Evolutionary conservation across 2,797 vertebrate genomes (phyloP).

Genomic region (Odontamblyopus rebecca): DNA sequence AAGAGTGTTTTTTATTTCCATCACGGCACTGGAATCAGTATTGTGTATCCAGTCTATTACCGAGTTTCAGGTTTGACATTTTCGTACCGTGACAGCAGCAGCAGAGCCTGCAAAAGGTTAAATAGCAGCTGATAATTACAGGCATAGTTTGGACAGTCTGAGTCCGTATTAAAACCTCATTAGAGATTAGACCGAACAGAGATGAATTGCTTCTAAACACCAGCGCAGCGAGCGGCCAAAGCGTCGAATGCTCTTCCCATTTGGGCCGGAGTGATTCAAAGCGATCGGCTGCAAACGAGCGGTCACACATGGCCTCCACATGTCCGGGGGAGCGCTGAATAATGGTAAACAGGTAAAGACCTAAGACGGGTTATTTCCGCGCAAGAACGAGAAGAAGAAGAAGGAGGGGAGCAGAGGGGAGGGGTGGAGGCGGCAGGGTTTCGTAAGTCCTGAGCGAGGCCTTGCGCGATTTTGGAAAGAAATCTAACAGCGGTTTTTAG

Average conservation of each 20-base stretch:
- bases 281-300: constrained; percentile 28
- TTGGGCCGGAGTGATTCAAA: constrained; percentile 33
- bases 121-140: too few species aligned
- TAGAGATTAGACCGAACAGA: not conserved
- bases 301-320: constrained; percentile 42
- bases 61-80: too few species aligned
- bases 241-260: constrained; percentile 25
- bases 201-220: constrained; percentile 16
- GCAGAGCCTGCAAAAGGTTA: too few species aligned
- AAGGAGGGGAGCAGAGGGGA: too few species aligned
- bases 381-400: not conserved
- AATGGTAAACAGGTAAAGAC: constrained; percentile 1
- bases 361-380: not conserved
- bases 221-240: constrained; percentile 23
- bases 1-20: too few species aligned
- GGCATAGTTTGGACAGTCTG: too few species aligned
- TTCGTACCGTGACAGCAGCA: too few species aligned
- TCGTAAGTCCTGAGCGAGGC: not conserved
- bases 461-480: too few species aligned
- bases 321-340: constrained; percentile 17
- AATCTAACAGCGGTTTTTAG: too few species aligned
- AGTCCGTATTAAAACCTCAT: not conserved
- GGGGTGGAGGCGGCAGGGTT: not conserved
- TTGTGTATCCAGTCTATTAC: too few species aligned
- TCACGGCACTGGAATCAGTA: too few species aligned